phyloP scores from a whole-genome alignment of 2,888 invertebrate species.

The Drosophila buzzatii region DNA sequence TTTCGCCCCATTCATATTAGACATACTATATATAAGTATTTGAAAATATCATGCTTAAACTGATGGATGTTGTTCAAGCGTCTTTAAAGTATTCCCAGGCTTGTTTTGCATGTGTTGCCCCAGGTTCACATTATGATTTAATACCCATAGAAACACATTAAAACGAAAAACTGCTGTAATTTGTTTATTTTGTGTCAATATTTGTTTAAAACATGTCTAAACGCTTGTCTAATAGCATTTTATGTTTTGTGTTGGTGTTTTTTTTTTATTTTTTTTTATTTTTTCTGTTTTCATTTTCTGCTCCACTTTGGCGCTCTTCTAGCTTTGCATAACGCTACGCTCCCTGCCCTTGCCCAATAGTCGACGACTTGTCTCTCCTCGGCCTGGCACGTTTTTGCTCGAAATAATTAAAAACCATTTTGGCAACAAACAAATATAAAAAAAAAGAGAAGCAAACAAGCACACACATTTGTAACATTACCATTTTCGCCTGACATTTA shows the following conservation, averaged over 20 bases:
- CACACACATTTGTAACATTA: slow-evolving; percentile 56
- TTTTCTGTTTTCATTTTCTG: slow-evolving; percentile 3
- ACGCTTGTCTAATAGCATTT: slow-evolving; percentile 6
- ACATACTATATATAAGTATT: too few species aligned
- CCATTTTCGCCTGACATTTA: slow-evolving; percentile 53
- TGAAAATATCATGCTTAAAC: neutral
- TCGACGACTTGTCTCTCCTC: slow-evolving; percentile 5
- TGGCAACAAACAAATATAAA: slow-evolving; percentile 37
- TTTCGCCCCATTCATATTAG: too few species aligned
- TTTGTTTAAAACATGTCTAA: slow-evolving; percentile 9
- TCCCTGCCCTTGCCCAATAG: slow-evolving; percentile 41
- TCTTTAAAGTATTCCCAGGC: slow-evolving; percentile 1
- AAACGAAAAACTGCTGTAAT: neutral
- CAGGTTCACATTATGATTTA: neutral
- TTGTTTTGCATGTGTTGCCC: neutral
- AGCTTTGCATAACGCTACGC: slow-evolving; percentile 41
- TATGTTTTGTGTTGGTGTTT: neutral
- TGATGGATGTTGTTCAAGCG: neutral
- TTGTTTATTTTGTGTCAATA: slow-evolving; percentile 19
- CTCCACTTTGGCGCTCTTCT: slow-evolving; percentile 42
- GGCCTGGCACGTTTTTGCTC: slow-evolving; percentile 47
- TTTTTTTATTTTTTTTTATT: neutral
- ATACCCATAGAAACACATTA: neutral
- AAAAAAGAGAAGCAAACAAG: neutral
- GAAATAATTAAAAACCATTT: slow-evolving; percentile 68